Base-by-base conservation (phyloP, 2,888 invertebrate species). In the Sicus ferrugineus region DNA sequence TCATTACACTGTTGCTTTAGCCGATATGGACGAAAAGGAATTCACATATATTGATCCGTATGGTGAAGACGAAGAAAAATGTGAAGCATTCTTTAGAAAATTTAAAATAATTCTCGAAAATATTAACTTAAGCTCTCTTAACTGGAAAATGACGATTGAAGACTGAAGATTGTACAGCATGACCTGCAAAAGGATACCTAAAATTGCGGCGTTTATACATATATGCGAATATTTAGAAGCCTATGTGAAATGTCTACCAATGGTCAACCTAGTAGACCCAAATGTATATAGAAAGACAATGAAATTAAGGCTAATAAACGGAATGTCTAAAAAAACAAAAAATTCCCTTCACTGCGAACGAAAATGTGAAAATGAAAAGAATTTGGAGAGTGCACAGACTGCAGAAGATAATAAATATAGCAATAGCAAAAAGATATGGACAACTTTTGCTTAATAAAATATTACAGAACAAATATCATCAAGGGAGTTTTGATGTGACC, bases 21-120 rank as follows among this genome's bases (percentile, higher is more conserved):
- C 19, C 3, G n/a, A 61, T 23, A 16, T 61, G 6, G 38, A 61
- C 9, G 38, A 38, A 1, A 21, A 19, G 23, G 34, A 21, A 34
- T 61, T 61, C 38, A 38, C 21, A 2, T 61, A 34, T 38, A 34
- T 61, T 19, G 38, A 61, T 38, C 61, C 61, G 9, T 34, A 6
- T 19, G 61, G 61, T 0, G 38, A 42, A 21, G 26, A 4, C 11
- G 21, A 34, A 61, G 26, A 21, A 38, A 34, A 23, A 38, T 19
- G 21, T 14, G 1, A n/a, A 6, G 26, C 3, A 6, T 34, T 34
- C 3, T 38, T 61, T 61, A 16, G 2, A 38, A 61, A 26, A 61
- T 61, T 61, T 19, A 38, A 9, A 16, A 11, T 14, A 38, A 61
- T 61, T 38, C 14, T 9, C 2, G 5, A 61, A 3, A 23, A 34